Evolutionary conservation across 2,888 invertebrate species (phyloP), one percentile per base, ranked within the genome.

Genomic region (Synergus umbraculus): DNA sequence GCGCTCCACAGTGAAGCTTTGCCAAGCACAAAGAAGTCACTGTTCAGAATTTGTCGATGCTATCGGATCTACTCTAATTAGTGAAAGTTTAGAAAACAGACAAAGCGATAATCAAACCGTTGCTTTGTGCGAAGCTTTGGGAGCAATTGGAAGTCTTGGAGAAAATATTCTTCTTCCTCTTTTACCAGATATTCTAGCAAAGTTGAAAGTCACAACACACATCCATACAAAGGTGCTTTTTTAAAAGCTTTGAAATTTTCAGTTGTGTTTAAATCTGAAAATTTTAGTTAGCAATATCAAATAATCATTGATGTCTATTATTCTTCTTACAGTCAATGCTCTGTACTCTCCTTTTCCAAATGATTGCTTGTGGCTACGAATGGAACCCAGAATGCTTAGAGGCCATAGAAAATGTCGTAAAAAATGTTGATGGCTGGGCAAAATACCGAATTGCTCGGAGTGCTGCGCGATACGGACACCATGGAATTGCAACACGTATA

Each of bases 391-490:
- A 94, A 83, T 94, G 95, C 18, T 92, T 94, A 54, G 92, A 93
- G 73, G 93, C 94, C 1, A 93, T 97, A 69, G 92, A 95, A 79
- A 93, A 92, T n/a, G 94, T 94, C 10, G 90, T 94, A 1, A 88
- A 89, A 0, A 92, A 92, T 12, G 94, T 95, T 0, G 96, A 96
- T 87, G 94, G 96, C 4, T 98, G 98, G 97, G 95, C 96, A 7
- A 96, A 96, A 87, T 98, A 98, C 91, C 94, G 97, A 83, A 96
- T 98, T 66, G 97, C 96, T 0, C 94, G 98, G 78, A 97, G 97
- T 15, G 97, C 97, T 0, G 95, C 97, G 22, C 94, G 98, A 93
- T 97, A 97, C 90, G 97, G 97, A 0, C 97, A 97, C 90, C 96
- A 96, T 88, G 93, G 93, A 76, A 92, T 97, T 41, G 96, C 96